Conservation (phyloP, 2,797 vertebrate genomes). For the Hipposideros larvatus region DNA sequence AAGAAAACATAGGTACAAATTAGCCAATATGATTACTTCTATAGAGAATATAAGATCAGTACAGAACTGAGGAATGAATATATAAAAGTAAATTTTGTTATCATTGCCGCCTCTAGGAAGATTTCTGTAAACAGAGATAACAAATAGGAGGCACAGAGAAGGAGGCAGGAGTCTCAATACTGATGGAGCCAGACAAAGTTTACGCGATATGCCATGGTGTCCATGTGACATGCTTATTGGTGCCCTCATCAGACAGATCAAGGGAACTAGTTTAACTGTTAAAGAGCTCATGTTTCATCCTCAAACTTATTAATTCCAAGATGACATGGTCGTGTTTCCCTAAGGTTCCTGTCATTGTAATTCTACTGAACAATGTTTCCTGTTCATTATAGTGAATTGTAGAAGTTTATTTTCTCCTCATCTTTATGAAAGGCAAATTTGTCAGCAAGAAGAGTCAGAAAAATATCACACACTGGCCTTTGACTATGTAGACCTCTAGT, state of each 20-base stretch:
- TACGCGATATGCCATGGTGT: not conserved
- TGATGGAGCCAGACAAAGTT: not conserved
- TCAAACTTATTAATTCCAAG: constrained; percentile 12
- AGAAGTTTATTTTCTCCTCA: not conserved
- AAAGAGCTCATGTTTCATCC: not conserved
- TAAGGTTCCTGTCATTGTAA: not conserved
- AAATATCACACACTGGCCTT: not conserved
- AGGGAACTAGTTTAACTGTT: not conserved
- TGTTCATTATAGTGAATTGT: not conserved
- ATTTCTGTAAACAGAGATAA: constrained; percentile 24
- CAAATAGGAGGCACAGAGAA: not conserved
- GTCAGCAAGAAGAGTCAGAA: not conserved
- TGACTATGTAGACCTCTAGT: not conserved
- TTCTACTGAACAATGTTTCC: not conserved
- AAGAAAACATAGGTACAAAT: not conserved
- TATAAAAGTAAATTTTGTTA: not conserved
- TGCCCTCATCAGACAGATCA: not conserved
- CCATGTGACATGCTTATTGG: not conserved
- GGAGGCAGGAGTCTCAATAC: not conserved
- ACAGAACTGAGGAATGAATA: not conserved
- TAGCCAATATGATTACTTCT: not conserved
- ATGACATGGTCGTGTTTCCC: not conserved
- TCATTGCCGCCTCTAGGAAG: not conserved
- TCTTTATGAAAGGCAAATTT: not conserved
- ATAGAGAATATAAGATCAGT: not conserved